Evolutionary conservation across 1,140 invertebrate genomes (phyloP), one percentile per base, ranked within the genome.

Genomic region (Probaryconus sp.): DNA sequence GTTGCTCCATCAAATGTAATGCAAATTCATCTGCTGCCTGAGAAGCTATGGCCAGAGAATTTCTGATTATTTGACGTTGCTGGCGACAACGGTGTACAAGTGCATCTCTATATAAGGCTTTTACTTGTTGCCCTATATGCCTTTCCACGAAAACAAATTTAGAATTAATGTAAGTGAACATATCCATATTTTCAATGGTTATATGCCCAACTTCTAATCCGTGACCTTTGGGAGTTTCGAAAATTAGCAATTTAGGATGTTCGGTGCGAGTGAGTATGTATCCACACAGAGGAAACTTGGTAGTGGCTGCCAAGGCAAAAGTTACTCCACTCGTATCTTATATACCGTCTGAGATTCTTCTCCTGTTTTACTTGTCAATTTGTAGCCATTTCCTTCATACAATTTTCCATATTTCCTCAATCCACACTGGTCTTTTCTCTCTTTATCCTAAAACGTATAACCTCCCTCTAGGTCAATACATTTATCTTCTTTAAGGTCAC

Each of bases 201-300:
- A 21, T 20, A 5, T 11, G 11, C 5, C n/a, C 5, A 13, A 1
- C 13, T 20, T 1, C 5, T 26, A 14, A 4, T 2, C 16, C 28
- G 4, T 11, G 28, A 2, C 2, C 2, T n/a, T 13, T 13, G 20
- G 1, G 2, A 0, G 14, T 45, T 37, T 80, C 68, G 0, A 76
- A 3, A 5, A 80, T 74, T 1, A 80, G 37, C 0, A 79, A 14
- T 17, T 68, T 63, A 1, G 63, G 73, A 38, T 78, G 70, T 58
- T 80, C 76, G 0, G 76, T 76, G n/a, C n/a, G n/a, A n/a, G n/a
- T n/a, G n/a, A n/a, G n/a, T n/a, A n/a, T n/a, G n/a, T n/a, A n/a
- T n/a, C n/a, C n/a, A n/a, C n/a, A n/a, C n/a, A n/a, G n/a, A n/a
- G n/a, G n/a, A n/a, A n/a, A n/a, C n/a, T n/a, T n/a, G n/a, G n/a